Percentiles rank a stretch among this genome's conserved stretches.
These are phyloP conservation scores for Scleropages formosus DNA, from an alignment of 2,797 vertebrate species.

Conservation along the genomic window DNA sequence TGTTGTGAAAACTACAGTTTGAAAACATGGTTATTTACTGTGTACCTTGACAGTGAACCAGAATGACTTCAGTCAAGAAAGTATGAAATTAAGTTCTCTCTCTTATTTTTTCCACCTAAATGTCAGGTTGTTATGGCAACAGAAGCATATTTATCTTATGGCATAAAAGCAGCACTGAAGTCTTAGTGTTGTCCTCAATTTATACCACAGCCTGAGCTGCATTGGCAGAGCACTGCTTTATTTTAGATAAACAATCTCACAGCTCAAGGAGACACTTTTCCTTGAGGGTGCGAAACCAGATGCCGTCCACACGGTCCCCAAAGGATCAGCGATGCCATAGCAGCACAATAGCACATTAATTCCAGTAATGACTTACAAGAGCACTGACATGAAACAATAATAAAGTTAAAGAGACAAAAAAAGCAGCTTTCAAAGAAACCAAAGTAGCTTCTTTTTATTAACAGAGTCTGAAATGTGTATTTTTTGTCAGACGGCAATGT, in stretches of 20 bases:
- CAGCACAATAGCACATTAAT: not conserved
- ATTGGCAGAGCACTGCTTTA: conserved; percentile 57
- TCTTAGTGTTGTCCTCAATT: conserved; percentile 49
- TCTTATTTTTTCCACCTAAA: not conserved
- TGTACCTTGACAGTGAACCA: not conserved
- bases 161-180: conserved; percentile 43
- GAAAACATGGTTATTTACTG: not conserved
- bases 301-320: conserved; percentile 55
- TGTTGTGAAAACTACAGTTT: not conserved
- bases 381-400: conserved; percentile 19
- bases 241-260: conserved; percentile 70
- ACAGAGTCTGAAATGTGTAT: conserved; percentile 7
- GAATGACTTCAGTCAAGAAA: not conserved
- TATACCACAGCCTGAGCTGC: conserved; percentile 44
- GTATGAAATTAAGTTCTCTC: not conserved
- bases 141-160: conserved; percentile 36
- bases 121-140: conserved; percentile 33
- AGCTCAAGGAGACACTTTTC: conserved; percentile 61
- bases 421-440: conserved; percentile 15
- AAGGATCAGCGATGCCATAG: conserved; percentile 34
- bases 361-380: conserved; percentile 32
- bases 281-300: conserved; percentile 62
- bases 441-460: not conserved
- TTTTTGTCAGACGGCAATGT: not conserved
- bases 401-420: conserved; percentile 18